These are phyloP conservation scores for Drosophila sucinea DNA, from an alignment of 1,140 invertebrate genomes.

Conservation along the genomic window DNA sequence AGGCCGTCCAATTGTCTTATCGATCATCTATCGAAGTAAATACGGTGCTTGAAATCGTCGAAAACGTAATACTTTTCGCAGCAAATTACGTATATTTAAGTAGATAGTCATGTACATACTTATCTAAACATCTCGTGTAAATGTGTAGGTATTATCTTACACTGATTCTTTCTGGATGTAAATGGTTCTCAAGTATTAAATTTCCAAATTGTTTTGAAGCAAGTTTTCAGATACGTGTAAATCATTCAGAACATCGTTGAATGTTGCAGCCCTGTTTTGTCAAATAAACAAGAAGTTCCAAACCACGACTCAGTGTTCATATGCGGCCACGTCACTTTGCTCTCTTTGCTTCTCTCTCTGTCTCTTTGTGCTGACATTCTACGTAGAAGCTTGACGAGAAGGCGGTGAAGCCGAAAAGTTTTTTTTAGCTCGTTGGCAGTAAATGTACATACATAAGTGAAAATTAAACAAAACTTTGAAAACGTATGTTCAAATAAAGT, in stretches of 20 bases:
- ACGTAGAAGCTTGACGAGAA: constrained; percentile 55
- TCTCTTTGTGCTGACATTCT: constrained; percentile 71
- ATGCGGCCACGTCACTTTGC: constrained; percentile 74
- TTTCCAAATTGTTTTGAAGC: background rate
- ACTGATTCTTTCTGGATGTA: too few species aligned
- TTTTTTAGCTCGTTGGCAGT: constrained; percentile 75
- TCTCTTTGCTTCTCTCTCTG: constrained; percentile 68
- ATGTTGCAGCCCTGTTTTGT: constrained; percentile 29
- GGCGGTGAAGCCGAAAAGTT: constrained; percentile 68
- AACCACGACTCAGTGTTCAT: constrained; percentile 27
- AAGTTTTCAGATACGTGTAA: background rate
- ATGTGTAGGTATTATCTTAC: background rate
- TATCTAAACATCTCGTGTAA: background rate
- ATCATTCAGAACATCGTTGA: background rate
- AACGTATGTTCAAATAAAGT: constrained; percentile 44
- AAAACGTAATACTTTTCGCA: background rate
- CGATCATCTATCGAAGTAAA: background rate
- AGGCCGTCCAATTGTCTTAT: too few species aligned
- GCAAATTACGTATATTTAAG: background rate
- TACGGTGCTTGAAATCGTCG: background rate
- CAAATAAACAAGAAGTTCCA: constrained; percentile 19
- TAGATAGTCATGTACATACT: background rate
- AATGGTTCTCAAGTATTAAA: background rate
- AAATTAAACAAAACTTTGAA: constrained; percentile 58
- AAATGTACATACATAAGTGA: constrained; percentile 55